These are phyloP conservation scores for Acipenser ruthenus DNA, from an alignment of 2,797 vertebrate genomes.

Conservation along the genomic window DNA sequence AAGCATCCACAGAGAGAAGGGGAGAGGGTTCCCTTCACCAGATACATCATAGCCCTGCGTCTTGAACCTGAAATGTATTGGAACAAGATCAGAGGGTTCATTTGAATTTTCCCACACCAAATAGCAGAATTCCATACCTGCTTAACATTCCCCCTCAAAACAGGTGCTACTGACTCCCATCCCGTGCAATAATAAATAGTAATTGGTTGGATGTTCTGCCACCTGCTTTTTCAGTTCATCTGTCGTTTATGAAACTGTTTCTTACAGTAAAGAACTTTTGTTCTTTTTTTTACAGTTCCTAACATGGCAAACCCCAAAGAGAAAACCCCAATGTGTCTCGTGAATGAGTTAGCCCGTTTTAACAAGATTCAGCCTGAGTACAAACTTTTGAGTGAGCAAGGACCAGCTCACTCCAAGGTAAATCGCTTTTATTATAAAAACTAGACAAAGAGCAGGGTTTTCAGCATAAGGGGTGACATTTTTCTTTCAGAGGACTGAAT, in stretches of 20 bases:
- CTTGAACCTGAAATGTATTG: too few species aligned
- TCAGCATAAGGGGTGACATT: neutral
- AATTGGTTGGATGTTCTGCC: neutral
- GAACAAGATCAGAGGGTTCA: too few species aligned
- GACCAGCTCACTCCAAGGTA: slow-evolving; percentile 90
- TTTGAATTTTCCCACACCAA: too few species aligned
- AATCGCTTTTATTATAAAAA: slow-evolving; percentile 8
- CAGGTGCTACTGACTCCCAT: neutral
- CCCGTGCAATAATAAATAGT: neutral
- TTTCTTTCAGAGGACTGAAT: neutral
- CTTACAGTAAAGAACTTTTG: neutral
- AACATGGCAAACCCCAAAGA: slow-evolving; percentile 99
- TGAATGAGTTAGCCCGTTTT: slow-evolving; percentile 98
- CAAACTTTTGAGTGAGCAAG: slow-evolving; percentile 89
- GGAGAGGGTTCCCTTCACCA: too few species aligned
- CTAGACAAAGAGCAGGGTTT: neutral
- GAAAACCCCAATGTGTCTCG: slow-evolving; percentile 97
- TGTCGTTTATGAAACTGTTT: neutral
- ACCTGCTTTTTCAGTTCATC: neutral
- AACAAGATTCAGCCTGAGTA: slow-evolving; percentile 92
- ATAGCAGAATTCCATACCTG: too few species aligned
- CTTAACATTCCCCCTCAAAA: too few species aligned
- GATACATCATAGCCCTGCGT: too few species aligned
- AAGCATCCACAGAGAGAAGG: too few species aligned
- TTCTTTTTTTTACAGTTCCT: slow-evolving; percentile 61